phyloP scores from a whole-genome alignment of 2,888 invertebrate species.

The Scaptomyza cyrtandrae region DNA sequence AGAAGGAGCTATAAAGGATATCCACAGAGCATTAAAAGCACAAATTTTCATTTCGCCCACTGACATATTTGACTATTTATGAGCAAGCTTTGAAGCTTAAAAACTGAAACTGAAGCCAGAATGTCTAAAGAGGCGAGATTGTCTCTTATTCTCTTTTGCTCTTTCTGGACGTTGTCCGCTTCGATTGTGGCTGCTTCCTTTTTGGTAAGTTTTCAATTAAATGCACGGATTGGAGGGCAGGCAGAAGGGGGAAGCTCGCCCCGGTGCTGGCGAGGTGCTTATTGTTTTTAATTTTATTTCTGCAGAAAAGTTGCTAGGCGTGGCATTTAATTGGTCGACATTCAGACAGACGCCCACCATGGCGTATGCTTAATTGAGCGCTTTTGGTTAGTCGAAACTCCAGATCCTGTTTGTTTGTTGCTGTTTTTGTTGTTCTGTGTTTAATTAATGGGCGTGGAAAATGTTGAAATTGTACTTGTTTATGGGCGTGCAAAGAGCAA shows the following conservation, averaged over 20 bases:
- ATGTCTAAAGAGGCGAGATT: conserved; percentile 10
- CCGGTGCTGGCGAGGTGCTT: conserved; percentile 7
- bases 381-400: conserved; percentile 28
- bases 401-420: neutral
- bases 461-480: conserved; percentile 32
- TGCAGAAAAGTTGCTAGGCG: conserved; percentile 44
- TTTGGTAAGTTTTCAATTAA: conserved; percentile 68
- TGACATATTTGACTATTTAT: conserved; percentile 71
- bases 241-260: too few relatives aligned
- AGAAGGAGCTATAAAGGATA: neutral
- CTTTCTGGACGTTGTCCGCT: conserved; percentile 23
- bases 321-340: conserved; percentile 63
- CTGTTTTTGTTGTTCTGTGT: conserved; percentile 25
- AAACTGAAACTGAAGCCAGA: conserved; percentile 14
- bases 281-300: conserved; percentile 69
- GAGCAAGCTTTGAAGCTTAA: conserved; percentile 27
- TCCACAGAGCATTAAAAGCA: conserved; percentile 49
- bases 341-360: conserved; percentile 18
- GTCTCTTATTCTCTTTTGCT: neutral
- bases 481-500: conserved; percentile 14
- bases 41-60: conserved; percentile 39
- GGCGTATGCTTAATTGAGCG: conserved; percentile 61
- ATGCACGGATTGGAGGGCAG: conserved; percentile 57
- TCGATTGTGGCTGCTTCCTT: conserved; percentile 44
- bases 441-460: conserved; percentile 59